Percentiles rank a stretch among this genome's conserved stretches.
These are phyloP conservation scores for Harlomillsia oculata DNA, from an alignment of 1,140 invertebrate species.

Conservation along the genomic window DNA sequence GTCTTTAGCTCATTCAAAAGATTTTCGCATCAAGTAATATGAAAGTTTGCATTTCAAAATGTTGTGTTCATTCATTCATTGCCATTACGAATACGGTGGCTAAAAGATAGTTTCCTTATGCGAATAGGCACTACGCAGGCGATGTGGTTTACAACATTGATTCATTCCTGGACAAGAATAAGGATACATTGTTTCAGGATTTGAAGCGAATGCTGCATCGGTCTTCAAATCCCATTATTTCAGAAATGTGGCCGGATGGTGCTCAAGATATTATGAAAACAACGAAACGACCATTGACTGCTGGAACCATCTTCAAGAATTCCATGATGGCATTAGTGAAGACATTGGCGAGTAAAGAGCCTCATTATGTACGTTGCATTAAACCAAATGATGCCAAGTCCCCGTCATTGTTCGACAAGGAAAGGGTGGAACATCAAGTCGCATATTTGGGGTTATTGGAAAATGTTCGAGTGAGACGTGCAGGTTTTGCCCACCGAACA, in stretches of 20 bases:
- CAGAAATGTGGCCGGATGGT: constrained; percentile 91
- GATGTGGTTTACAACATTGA: constrained; percentile 83
- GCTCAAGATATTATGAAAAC: constrained; percentile 81
- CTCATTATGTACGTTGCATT: constrained; percentile 76
- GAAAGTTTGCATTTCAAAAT: neutral
- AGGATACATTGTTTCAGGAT: constrained; percentile 89
- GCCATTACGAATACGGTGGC: neutral
- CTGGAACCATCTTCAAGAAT: constrained; percentile 85
- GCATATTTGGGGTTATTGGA: constrained; percentile 59
- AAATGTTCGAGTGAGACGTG: constrained; percentile 83
- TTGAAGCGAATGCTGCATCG: constrained; percentile 83
- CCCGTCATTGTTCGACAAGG: constrained; percentile 62
- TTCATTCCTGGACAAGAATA: constrained; percentile 93
- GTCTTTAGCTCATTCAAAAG: constrained; percentile 63
- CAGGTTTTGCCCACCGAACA: constrained; percentile 85
- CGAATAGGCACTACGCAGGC: constrained; percentile 77
- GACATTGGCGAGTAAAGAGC: constrained; percentile 81
- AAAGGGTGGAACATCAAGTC: constrained; percentile 79
- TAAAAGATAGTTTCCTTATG: neutral
- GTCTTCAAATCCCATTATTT: constrained; percentile 63
- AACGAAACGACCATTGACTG: constrained; percentile 84
- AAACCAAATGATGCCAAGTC: constrained; percentile 92
- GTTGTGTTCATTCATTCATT: neutral
- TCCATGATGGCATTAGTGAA: constrained; percentile 85
- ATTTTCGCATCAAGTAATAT: constrained; percentile 66